Base-by-base conservation (phyloP, 2,888 invertebrate genomes). In the Argyra leucocephala region DNA sequence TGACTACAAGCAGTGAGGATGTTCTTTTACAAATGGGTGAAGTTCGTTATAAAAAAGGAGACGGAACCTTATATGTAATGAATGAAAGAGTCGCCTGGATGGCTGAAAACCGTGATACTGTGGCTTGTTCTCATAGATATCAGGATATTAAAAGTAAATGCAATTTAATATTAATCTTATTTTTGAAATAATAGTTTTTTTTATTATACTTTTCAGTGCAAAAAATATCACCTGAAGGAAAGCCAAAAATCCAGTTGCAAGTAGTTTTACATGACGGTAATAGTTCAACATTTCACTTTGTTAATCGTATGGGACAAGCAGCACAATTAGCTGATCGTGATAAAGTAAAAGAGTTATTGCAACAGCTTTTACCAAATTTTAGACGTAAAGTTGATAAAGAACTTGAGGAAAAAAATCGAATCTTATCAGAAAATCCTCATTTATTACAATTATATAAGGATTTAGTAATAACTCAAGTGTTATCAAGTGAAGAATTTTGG, bases 401-500 rank as follows among this genome's bases (percentile, higher is more conserved):
- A 75, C 78, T 95, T 37, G 93, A 93, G 78, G 91, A 92, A 80
- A 95, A 95, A 78, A 92, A 92, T 79, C 91, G 92, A 74, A 83
- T 96, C 74, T 80, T 98, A 59, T 88, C 91, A 59, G 89, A 94
- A 72, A 92, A 97, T 83, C 96, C 96, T 6, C 88, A 89, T 67
- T 81, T 98, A 64, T 86, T 95, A 74, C 93, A 96, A 82, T 83
- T 99, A 69, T 99, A 99, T 79, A 92, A 93, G 81, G 97, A 98
- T 81, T 85, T 99, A 73, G 99, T 99, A 21, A 94, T 94, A 78
- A 93, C 95, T 58, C 91, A 95, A 80, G 93, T 99, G 59, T 88
- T 99, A 70, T 89, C 92, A 61, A 91, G 97, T 65, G 97, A 98
- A 77, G 98, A 99, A 78, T 99, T 99, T 82, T 99, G 99, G 99